Evolutionary conservation across 37 sponge, comb jelly and placozoan genomes (phyloP), one percentile per base, ranked within the genome.

Genomic region (Oopsacas minuta): DNA sequence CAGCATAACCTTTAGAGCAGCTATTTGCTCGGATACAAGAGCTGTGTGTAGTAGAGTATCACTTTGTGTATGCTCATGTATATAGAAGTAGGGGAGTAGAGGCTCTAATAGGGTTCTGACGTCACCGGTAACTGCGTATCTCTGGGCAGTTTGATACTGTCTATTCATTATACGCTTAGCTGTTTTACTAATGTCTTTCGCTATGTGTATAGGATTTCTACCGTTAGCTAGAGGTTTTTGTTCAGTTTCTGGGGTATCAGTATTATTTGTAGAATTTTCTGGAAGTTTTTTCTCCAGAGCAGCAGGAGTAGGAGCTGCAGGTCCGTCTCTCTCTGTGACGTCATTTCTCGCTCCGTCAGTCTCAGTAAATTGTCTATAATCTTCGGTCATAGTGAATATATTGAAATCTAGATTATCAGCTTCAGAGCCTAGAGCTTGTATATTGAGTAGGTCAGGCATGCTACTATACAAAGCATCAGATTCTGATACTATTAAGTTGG

Each of bases 21-120:
- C 30, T 10, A 61, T 61, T n/a, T 61, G 75, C 20, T 61, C 17
- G 20, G 75, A 61, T 5, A 12, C 75, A 34, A 61, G 75, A 12
- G 75, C 75, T n/a, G 75, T 61, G 75, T 61, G 75, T 3, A 61
- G 75, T 25, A 61, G 75, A n/a, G 75, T 61, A 34, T 61, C 75
- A 34, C 75, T 61, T 5, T n/a, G 75, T 34, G 20, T 61, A 34
- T 61, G 75, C 22, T 61, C 75, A 34, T 61, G 75, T 34, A 61
- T 25, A 34, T 61, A 61, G 75, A 61, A 61, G 75, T 61, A 61
- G 28, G 75, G 75, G 17, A 61, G 20, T 5, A 61, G 75, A 25
- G 75, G 75, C 75, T 61, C 32, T 34, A 61, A 34, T 3, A 61
- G 75, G 75, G 5, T 61, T 34, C 75, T 10, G 32, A 61, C 75